Evolutionary conservation across 1,140 invertebrate genomes (phyloP).

Genomic region (Sitodiplosis mosellana): DNA sequence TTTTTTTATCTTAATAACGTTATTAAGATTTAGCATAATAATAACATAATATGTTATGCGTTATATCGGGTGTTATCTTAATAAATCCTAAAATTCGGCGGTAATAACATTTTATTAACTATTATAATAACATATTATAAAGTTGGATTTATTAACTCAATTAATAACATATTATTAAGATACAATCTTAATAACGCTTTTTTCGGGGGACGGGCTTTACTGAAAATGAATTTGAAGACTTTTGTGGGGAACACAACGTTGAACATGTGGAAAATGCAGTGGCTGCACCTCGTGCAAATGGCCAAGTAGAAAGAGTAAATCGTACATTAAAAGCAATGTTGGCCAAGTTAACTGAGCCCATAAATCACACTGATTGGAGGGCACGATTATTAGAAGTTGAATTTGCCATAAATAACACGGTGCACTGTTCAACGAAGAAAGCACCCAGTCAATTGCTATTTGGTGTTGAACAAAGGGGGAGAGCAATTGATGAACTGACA

Average conservation of each 20-base stretch:
- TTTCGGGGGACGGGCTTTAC: slow-evolving; percentile 14
- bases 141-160: no score
- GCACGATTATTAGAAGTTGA: slow-evolving; percentile 8
- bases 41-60: no score
- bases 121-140: no score
- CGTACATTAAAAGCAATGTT: slow-evolving; percentile 8
- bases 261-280: slow-evolving; percentile 8
- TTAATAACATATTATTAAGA: no score
- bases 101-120: no score
- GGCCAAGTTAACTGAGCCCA: slow-evolving; percentile 4
- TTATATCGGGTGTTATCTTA: no score
- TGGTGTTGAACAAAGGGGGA: slow-evolving; percentile 2
- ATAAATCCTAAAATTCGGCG: no score
- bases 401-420: slow-evolving; percentile 13
- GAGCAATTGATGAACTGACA: slow-evolving; percentile 3
- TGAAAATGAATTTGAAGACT: slow-evolving; percentile 11
- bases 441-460: slow-evolving; percentile 9
- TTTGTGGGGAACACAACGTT: slow-evolving; percentile 7
- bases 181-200: no score
- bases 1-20: no score
- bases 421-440: slow-evolving; percentile 7
- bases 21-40: no score
- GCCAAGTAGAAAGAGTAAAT: slow-evolving; percentile 12
- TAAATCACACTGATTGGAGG: slow-evolving; percentile 8
- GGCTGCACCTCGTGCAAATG: slow-evolving; percentile 8